Base-by-base conservation (phyloP, 2,113 vertebrate genomes). In the Vulpes vulpes region DNA sequence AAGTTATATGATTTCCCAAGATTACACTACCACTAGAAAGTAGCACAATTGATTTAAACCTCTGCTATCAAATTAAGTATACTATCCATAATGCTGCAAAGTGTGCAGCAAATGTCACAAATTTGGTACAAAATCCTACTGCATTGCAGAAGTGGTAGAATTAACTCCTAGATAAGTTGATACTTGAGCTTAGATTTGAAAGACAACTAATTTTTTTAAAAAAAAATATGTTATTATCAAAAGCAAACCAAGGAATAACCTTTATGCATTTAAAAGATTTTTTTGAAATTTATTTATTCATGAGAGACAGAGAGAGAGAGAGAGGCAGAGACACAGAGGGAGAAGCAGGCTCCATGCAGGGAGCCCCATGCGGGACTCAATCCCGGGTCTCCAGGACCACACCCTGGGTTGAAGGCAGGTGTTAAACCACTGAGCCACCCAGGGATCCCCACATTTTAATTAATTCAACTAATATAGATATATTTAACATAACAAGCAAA, bases 381-480 rank as follows among this genome's bases (percentile, higher is more conserved):
- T 43, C 6, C 5, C 43, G 6, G 43, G 43, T 43, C 43, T 43
- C 43, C 43, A 43, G 43, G 43, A 43, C 43, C 43, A 43, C 6
- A 5, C 5, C 43, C 43, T 7, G 6, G 43, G 43, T 43, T 43
- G 43, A 43, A 43, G 43, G 43, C 43, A 43, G 43, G 43, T 43
- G 43, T 43, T 43, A 35, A 35, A 35, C 35, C 43, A 1, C 43
- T 43, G 43, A 43, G 43, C 43, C 43, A 43, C 43, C 43, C 43
- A 43, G 43, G 43, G 43, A 43, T 43, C 43, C 43, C 43, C 43
- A 43, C 30, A 11, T 22, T 65, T 65, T 27, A 55, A 91, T 79
- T 89, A 97, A 90, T 81, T 94, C 71, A 95, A 74, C 9, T 3
- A 88, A 60, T 25, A 74, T 9, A 84, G 11, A 30, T 11, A 80